Evolutionary conservation across 2,113 vertebrate species (phyloP), one percentile per base, ranked within the genome.

Genomic region (Chaetorhynchus papuensis): DNA sequence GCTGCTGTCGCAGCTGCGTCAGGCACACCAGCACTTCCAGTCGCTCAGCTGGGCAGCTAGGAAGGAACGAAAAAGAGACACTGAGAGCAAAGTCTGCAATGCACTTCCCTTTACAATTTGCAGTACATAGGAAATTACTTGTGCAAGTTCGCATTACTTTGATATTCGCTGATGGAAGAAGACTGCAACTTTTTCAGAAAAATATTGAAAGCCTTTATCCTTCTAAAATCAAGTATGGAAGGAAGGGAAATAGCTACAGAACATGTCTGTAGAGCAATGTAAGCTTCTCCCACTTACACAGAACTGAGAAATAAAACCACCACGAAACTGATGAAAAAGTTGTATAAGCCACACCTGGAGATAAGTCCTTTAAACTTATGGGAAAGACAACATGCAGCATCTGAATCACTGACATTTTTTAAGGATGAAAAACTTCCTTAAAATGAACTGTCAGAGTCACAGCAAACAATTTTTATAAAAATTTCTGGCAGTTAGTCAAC

Each of bases 11-110:
- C 78, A 98, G 96, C 18, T 93, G 95, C 35, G 91, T 89, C 66
- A 99, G 79, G 93, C 95, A 98, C 70, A 93, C 88, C 7, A 99
- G 94, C 75, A 99, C 95, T 21, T 92, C 60, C 78, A 98, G 84
- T 66, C 97, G 98, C 53, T 98, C 96, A 2, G 87, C 96, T 20
- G 97, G 90, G 31, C 64, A 81, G 47, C 99, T 99, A 54, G 37
- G 82, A 95, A 79, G 57, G 82, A 95, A 79, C 56, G 45, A 47
- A 89, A 95, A 60, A 31, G 35, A 88, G 27, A 68, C 35, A 33
- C 18, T 45, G 23, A 91, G 35, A 74, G 57, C 41, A 89, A 94
- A 93, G 82, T 27, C 24, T 27, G 77, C 20, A 26, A 24, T n/a
- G 26, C 31, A 56, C n/a, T 83, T 89, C 63, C 53, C 71, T 44